Base-by-base conservation (phyloP, 2,888 invertebrate genomes). In the Drosophila borealis region DNA sequence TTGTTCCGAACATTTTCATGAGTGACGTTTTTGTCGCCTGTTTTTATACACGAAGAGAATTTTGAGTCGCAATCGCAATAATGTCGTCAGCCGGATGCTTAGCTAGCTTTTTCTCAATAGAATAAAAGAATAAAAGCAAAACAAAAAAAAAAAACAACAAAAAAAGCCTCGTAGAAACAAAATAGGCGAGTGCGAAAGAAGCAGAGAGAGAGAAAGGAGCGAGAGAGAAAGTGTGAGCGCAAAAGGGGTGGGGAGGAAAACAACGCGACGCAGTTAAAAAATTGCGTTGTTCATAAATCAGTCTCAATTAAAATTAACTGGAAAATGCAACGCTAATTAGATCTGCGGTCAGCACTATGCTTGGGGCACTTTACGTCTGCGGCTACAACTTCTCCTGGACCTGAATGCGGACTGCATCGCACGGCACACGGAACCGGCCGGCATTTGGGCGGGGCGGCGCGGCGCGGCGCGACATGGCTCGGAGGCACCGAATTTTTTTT, bases 221-320 rank as follows among this genome's bases (percentile, higher is more conserved):
- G 25, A 42, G 25, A 50, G 44, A 21, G 46, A 29, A 17, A 54
- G 14, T 64, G 25, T 53, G 9, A 41, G 29, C 21, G 50, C 54
- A 41, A 49, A 8, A 41, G 39, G 50, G 34, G 57, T 33, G 42
- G 42, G 44, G 39, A 42, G 37, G 49, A 45, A 59, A 62, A 65
- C 44, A 66, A 60, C 51, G 65, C 25, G 46, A 49, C 65, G 71
- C 72, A 78, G 69, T 70, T 70, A 76, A 80, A 74, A 80, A 67
- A 79, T 80, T 82, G 76, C 78, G 80, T 80, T 83, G 80, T 85
- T 80, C 86, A 78, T 83, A 83, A 83, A 83, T 83, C 86, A 85
- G 86, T 80, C 67, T 82, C 82, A 83, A 85, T 82, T 85, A 83
- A 85, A 83, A 83, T 83, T 85, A 85, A 83, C 70, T 82, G 67